Evolutionary conservation across 2,113 vertebrate genomes (phyloP).

Genomic region (Plotosus lineatus): DNA sequence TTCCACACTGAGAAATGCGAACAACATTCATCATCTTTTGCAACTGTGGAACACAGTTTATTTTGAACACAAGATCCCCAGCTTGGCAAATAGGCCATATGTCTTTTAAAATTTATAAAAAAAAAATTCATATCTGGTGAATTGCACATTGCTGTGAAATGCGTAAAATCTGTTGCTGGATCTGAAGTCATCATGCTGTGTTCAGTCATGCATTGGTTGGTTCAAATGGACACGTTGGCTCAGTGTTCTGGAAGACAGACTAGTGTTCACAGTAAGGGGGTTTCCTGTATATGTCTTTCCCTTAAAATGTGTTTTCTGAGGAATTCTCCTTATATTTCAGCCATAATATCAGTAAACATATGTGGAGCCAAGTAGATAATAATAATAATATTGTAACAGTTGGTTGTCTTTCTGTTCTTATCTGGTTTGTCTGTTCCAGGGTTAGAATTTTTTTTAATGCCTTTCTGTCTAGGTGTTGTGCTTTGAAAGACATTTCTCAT

Average conservation of each 20-base stretch:
- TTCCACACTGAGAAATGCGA: not conserved
- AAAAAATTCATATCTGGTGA: not conserved
- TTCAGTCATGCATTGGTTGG: constrained; percentile 23
- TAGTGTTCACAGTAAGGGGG: constrained; percentile 24
- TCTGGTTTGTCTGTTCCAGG: not conserved
- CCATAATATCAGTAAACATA: not conserved
- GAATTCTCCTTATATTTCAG: not conserved
- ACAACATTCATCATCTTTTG: not conserved
- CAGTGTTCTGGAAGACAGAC: constrained; percentile 17
- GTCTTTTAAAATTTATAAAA: not conserved
- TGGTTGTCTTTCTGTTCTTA: not conserved
- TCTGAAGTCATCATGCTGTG: constrained; percentile 13
- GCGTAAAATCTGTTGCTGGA: constrained; percentile 18
- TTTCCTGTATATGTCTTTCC: constrained; percentile 26
- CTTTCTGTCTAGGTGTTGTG: not conserved
- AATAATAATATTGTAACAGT: too few relatives aligned
- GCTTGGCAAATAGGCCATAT: not conserved
- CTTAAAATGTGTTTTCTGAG: not conserved
- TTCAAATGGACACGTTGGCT: constrained; percentile 32
- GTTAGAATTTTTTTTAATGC: not conserved
- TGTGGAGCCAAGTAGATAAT: not conserved
- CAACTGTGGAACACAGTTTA: not conserved
- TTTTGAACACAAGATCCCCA: not conserved
- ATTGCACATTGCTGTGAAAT: not conserved
- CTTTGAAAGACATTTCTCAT: not conserved